Evolutionary conservation across 2,797 vertebrate species (phyloP).

Genomic region (Coregonus suidteri): DNA sequence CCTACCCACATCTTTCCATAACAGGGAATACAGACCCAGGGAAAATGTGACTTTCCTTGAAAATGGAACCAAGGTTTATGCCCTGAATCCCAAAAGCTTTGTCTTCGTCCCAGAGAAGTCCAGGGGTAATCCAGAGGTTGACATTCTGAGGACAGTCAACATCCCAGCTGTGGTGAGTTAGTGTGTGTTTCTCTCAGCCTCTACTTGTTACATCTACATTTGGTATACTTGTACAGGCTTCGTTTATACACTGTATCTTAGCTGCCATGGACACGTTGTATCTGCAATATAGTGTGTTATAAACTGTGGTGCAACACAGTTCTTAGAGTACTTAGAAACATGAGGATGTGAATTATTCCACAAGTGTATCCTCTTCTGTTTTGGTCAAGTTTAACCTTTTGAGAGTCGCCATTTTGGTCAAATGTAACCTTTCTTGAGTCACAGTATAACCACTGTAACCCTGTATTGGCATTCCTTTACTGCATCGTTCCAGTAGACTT

Average conservation of each 20-base stretch:
- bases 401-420: no score
- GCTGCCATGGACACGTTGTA: background rate
- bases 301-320: background rate
- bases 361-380: background rate
- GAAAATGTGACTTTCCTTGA: constrained; percentile 81
- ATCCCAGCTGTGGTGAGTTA: constrained; percentile 78
- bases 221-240: background rate
- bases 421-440: background rate
- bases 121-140: constrained; percentile 71
- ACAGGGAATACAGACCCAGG: constrained; percentile 80
- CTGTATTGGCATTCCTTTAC: background rate
- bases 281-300: background rate
- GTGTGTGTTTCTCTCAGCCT: background rate
- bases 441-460: background rate
- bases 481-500: background rate
- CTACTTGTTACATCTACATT: background rate
- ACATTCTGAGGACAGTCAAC: constrained; percentile 76
- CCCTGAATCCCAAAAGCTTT: constrained; percentile 80
- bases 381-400: background rate
- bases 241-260: background rate
- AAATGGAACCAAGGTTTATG: constrained; percentile 80
- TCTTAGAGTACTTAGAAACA: background rate
- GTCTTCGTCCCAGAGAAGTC: constrained; percentile 82
- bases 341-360: background rate
- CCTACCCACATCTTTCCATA: constrained; percentile 14